Percentiles rank a stretch among this genome's conserved stretches.
Evolutionary conservation across 2,888 invertebrate species (phyloP).

Genomic region (Lithophane socia): DNA sequence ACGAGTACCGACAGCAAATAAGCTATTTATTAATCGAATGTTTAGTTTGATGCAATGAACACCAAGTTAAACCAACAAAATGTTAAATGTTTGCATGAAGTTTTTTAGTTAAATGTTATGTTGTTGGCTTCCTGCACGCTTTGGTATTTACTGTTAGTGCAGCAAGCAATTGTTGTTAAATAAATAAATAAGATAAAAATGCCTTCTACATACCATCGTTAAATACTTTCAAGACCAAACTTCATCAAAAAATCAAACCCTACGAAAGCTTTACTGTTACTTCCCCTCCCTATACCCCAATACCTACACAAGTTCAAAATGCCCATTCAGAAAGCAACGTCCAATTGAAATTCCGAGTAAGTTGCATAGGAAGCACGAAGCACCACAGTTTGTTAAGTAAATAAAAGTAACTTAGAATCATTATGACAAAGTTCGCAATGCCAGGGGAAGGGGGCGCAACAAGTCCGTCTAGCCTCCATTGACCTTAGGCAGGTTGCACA

Average conservation of each 20-base stretch:
- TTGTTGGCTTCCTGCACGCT: no score
- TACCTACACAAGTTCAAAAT: neutral
- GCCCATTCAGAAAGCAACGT: neutral
- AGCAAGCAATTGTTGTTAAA: no score
- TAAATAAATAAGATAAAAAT: no score
- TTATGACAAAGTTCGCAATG: slow-evolving; percentile 43
- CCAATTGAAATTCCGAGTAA: slow-evolving; percentile 13
- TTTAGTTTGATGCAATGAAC: neutral
- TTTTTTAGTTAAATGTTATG: no score
- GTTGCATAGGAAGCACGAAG: slow-evolving; percentile 6
- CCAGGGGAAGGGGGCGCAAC: slow-evolving; percentile 37
- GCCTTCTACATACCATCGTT: neutral
- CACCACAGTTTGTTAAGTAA: slow-evolving; percentile 31
- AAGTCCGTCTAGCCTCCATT: slow-evolving; percentile 43
- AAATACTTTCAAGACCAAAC: neutral
- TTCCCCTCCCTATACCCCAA: neutral
- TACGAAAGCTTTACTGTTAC: no score
- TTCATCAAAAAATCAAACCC: no score
- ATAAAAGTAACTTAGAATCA: slow-evolving; percentile 40
- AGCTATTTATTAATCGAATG: neutral
- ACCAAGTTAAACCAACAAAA: no score
- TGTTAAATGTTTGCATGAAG: no score
- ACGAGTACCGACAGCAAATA: neutral
- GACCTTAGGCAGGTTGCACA: slow-evolving; percentile 3
- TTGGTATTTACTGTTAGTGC: no score